These are phyloP conservation scores for Alviniconcha strummeri DNA, from an alignment of 2,888 invertebrate species.

Conservation along the genomic window DNA sequence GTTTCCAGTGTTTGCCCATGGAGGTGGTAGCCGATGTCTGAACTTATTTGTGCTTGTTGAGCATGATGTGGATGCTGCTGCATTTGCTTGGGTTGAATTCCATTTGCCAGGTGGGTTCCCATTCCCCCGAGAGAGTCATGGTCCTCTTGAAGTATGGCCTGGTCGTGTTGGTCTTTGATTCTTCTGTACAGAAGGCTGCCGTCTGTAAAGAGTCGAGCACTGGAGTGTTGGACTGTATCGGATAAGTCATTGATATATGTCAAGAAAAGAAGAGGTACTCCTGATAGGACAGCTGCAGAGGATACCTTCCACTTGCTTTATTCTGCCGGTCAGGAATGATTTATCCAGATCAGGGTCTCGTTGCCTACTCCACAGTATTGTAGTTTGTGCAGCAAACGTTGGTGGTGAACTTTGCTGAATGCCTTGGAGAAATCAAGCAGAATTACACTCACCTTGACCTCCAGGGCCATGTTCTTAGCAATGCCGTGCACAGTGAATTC, in stretches of 20 bases:
- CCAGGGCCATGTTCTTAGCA: background rate
- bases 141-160: too few species aligned
- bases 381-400: constrained; percentile 1
- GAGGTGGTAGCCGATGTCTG: too few species aligned
- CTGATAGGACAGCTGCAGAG: background rate
- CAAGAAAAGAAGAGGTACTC: background rate
- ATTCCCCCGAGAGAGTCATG: too few species aligned
- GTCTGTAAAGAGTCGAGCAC: too few species aligned
- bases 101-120: too few species aligned
- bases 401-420: background rate
- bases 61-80: too few species aligned
- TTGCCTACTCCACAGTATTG: background rate
- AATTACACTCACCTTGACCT: background rate
- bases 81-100: too few species aligned
- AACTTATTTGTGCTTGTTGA: too few species aligned
- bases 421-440: background rate
- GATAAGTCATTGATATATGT: background rate
- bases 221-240: too few species aligned
- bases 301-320: background rate
- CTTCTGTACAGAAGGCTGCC: too few species aligned
- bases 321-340: constrained; percentile 2
- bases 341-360: background rate
- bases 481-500: background rate
- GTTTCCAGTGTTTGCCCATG: too few species aligned
- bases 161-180: too few species aligned